Evolutionary conservation across 2,888 invertebrate genomes (phyloP).

Genomic region (Trissolcus brochymenae): DNA sequence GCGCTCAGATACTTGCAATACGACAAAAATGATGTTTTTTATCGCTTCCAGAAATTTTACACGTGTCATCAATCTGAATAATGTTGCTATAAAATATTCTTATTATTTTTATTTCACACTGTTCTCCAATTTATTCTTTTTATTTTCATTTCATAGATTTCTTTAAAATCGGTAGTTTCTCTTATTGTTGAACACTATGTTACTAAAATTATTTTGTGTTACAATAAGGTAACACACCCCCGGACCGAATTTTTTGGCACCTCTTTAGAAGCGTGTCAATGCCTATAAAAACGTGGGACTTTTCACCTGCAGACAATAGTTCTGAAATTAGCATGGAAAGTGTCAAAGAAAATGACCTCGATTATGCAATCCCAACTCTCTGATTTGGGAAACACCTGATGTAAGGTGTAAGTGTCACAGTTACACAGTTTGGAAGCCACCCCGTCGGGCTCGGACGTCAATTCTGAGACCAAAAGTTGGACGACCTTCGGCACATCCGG

Average conservation of each 20-base stretch:
- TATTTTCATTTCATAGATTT: conserved; percentile 1
- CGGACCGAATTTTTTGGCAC: conserved; percentile 7
- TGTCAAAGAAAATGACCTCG: conserved; percentile 2
- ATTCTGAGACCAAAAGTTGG: neutral
- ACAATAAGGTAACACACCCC: neutral
- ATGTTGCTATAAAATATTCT: conserved; percentile 2
- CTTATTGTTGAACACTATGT: conserved; percentile 32
- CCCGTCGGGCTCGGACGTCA: neutral
- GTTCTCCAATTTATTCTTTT: neutral
- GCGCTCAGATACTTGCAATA: conserved; percentile 43
- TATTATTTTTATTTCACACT: conserved; percentile 20
- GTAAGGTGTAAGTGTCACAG: neutral
- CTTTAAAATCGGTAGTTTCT: conserved; percentile 19
- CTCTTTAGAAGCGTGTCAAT: neutral
- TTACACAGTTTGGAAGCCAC: conserved; percentile 2
- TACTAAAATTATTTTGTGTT: conserved; percentile 6
- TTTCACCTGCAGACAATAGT: neutral
- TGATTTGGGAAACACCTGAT: conserved; percentile 2
- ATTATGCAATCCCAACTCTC: neutral
- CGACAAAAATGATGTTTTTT: conserved; percentile 34
- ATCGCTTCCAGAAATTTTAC: conserved; percentile 19
- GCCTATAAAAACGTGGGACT: neutral
- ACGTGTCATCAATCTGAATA: conserved; percentile 2
- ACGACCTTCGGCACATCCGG: conserved; percentile 4
- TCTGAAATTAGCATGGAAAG: neutral